These are phyloP conservation scores for Ailuropoda melanoleuca DNA, from an alignment of 2,113 vertebrate genomes.

Conservation along the genomic window DNA sequence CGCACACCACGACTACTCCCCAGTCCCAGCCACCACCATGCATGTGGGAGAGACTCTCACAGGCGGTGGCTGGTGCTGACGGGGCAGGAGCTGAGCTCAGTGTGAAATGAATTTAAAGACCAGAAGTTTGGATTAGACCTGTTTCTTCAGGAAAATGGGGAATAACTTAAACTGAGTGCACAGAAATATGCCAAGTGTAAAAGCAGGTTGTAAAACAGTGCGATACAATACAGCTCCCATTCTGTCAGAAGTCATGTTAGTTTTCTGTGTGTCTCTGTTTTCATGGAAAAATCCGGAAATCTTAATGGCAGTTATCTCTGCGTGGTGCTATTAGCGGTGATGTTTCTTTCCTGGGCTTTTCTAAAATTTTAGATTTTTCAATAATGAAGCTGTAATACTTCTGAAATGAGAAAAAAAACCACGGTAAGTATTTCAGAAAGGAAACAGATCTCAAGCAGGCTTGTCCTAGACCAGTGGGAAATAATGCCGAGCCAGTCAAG, in stretches of 20 bases:
- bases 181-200: neutral
- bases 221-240: fast-evolving
- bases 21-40: neutral
- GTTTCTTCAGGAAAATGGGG: neutral
- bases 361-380: neutral
- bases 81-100: neutral
- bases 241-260: neutral
- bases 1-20: neutral
- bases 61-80: neutral
- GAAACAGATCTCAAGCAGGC: neutral
- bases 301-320: too few relatives aligned
- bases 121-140: too few relatives aligned
- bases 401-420: neutral
- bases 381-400: neutral
- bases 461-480: fast-evolving
- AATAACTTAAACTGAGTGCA: neutral
- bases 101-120: neutral
- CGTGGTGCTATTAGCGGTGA: too few relatives aligned
- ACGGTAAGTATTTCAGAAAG: neutral
- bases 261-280: neutral
- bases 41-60: fast-evolving
- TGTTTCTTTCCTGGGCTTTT: neutral
- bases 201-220: neutral
- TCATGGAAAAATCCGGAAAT: neutral
- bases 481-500: fast-evolving